Evolutionary conservation across 2,888 invertebrate species (phyloP).

Genomic region (Ecliptopera silaceata): DNA sequence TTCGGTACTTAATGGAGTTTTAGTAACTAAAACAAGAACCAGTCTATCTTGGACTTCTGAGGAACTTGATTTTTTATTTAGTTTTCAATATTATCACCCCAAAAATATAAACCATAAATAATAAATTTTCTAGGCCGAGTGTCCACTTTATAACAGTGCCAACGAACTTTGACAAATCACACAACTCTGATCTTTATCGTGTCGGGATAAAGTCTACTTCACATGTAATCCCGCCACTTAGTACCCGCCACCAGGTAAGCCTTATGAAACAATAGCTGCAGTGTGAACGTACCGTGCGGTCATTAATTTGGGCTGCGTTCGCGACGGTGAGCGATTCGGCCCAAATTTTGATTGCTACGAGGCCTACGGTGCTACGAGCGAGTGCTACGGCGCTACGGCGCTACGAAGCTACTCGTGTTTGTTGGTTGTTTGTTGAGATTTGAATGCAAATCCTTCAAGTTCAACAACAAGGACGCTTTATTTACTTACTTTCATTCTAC

Average conservation of each 20-base stretch:
- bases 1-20: too few relatives aligned
- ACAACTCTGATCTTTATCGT: constrained; percentile 21
- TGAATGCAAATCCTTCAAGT: too few relatives aligned
- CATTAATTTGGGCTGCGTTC: constrained; percentile 59
- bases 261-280: constrained; percentile 38
- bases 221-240: constrained; percentile 23
- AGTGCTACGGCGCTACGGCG: background rate
- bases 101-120: background rate
- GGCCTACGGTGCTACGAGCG: constrained; percentile 35
- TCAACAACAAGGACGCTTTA: too few relatives aligned
- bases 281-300: constrained; percentile 37
- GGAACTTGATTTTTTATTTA: too few relatives aligned
- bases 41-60: too few relatives aligned
- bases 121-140: background rate
- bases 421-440: background rate
- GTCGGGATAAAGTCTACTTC: constrained; percentile 26
- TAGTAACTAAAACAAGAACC: too few relatives aligned
- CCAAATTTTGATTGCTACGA: constrained; percentile 60
- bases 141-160: background rate
- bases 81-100: too few relatives aligned
- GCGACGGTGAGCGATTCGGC: constrained; percentile 50
- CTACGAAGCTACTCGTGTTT: background rate
- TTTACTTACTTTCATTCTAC: too few relatives aligned
- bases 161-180: constrained; percentile 18
- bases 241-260: constrained; percentile 36